phyloP scores from a whole-genome alignment of 2,113 vertebrate genomes.

The Lasiurus borealis region DNA sequence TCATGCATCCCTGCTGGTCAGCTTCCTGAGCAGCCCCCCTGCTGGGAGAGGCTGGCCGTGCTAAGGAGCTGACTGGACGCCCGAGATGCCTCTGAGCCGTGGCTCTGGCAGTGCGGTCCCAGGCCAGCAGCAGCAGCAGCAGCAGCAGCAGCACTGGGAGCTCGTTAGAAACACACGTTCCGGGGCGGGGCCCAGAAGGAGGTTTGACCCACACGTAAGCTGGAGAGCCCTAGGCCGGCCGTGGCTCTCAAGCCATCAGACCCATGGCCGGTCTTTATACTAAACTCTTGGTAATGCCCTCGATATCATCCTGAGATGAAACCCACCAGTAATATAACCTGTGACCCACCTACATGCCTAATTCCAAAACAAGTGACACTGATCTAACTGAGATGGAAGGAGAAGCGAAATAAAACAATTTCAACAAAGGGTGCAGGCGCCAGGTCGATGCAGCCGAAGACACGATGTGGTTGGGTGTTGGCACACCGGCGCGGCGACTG shows the following conservation, averaged over 20 bases:
- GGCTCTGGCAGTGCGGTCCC: neutral
- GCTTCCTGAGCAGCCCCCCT: neutral
- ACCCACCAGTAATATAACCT: neutral
- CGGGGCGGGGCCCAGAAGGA: too few species aligned
- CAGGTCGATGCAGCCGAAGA: neutral
- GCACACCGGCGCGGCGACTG: neutral
- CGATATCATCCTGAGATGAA: neutral
- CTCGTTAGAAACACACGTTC: neutral
- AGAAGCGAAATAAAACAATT: neutral
- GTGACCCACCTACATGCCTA: too few species aligned
- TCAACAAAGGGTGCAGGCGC: neutral
- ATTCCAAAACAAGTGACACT: neutral
- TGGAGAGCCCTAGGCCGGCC: neutral
- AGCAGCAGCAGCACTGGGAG: neutral
- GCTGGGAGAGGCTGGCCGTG: neutral
- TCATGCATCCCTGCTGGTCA: neutral
- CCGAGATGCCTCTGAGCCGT: neutral
- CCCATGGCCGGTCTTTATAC: neutral
- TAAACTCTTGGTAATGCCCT: neutral
- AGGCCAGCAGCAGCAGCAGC: neutral
- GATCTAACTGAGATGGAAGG: neutral
- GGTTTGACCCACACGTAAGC: neutral
- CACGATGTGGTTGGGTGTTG: fast-evolving
- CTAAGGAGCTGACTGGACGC: neutral
- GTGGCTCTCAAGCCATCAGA: neutral